Conservation (phyloP, 2,797 vertebrate genomes). For the Eupleurogrammus muticus region DNA sequence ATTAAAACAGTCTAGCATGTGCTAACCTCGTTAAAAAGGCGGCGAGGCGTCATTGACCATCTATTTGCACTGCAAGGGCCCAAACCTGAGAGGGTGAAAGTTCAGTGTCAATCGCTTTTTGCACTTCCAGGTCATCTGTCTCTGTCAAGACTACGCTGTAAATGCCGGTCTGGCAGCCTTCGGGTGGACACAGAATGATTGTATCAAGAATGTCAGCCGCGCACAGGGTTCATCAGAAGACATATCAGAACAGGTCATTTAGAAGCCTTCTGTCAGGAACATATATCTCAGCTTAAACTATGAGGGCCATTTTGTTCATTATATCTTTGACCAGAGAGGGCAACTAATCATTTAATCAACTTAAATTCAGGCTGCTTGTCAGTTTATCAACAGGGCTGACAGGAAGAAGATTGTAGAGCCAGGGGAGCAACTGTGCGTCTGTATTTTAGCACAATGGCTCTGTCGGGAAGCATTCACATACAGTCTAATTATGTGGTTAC, state of each 20-base stretch:
- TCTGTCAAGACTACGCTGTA: conserved; percentile 18
- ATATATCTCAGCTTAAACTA: neutral
- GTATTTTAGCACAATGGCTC: neutral
- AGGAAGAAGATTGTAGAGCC: neutral
- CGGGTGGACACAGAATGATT: neutral
- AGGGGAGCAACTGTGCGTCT: neutral
- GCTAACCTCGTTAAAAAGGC: conserved; percentile 51
- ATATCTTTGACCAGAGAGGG: neutral
- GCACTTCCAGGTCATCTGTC: conserved; percentile 38
- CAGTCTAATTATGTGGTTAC: no score
- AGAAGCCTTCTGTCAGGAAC: neutral
- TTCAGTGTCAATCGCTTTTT: conserved; percentile 54
- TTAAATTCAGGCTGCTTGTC: neutral
- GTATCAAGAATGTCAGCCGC: neutral
- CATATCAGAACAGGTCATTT: neutral
- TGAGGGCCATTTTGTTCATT: neutral
- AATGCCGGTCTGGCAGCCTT: neutral
- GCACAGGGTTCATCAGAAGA: neutral
- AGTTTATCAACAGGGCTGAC: neutral
- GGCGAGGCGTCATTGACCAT: conserved; percentile 41
- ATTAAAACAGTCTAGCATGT: conserved; percentile 58
- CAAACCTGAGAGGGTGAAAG: conserved; percentile 51
- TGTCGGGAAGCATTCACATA: no score
- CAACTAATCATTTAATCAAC: neutral
- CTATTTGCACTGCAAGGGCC: conserved; percentile 48